These are phyloP conservation scores for Megaustenia siamemsis DNA, from an alignment of 2,888 invertebrate genomes.

Conservation along the genomic window DNA sequence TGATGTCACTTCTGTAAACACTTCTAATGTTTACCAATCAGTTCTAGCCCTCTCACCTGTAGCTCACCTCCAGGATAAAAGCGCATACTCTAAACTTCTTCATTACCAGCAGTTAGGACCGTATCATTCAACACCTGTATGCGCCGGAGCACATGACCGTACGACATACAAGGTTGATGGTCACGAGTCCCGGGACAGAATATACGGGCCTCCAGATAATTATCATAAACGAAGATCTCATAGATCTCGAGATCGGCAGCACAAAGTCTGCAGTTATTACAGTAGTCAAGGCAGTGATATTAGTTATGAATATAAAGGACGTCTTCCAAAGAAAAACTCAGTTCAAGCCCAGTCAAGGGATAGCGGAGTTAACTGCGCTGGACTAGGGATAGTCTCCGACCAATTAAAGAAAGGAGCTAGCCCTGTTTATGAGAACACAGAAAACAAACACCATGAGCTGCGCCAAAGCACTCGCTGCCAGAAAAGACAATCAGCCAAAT, in stretches of 20 bases:
- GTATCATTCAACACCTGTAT: constrained; percentile 56
- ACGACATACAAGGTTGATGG: constrained; percentile 41
- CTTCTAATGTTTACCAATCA: constrained; percentile 51
- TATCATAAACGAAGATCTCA: constrained; percentile 49
- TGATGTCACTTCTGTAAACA: constrained; percentile 33
- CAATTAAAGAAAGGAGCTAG: constrained; percentile 4
- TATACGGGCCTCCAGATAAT: constrained; percentile 48
- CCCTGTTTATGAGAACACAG: constrained; percentile 48
- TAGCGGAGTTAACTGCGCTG: constrained; percentile 78
- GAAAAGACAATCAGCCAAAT: not conserved
- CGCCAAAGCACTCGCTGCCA: not conserved
- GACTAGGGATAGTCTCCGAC: constrained; percentile 56
- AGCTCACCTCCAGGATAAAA: constrained; percentile 37
- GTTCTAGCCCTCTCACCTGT: constrained; percentile 47
- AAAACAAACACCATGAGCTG: not conserved
- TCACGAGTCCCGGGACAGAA: constrained; percentile 49
- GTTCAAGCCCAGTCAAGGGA: constrained; percentile 70
- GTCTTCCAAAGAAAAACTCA: constrained; percentile 71
- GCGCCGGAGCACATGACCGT: constrained; percentile 26
- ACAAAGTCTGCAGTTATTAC: constrained; percentile 60
- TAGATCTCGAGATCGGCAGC: constrained; percentile 55
- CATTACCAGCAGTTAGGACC: constrained; percentile 48
- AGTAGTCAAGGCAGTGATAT: constrained; percentile 64
- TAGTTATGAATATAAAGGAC: constrained; percentile 73
- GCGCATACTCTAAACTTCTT: constrained; percentile 46